These are phyloP conservation scores for Turritopsis dohrnii DNA, from an alignment of 30 jellyfish, hydroid and myxozoan genomes.

Conservation along the genomic window DNA sequence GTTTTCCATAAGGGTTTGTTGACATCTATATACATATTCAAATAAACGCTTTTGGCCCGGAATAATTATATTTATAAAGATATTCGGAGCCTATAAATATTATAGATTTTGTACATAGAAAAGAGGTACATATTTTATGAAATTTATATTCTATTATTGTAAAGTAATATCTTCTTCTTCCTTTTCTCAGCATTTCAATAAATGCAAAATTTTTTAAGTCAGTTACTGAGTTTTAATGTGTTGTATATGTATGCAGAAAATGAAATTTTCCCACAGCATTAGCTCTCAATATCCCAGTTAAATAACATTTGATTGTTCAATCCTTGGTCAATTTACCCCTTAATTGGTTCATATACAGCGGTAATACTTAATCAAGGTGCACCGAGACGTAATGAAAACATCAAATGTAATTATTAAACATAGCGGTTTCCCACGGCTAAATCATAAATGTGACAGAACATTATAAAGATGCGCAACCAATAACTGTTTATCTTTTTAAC, in stretches of 20 bases:
- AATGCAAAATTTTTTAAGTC: neutral
- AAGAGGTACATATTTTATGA: neutral
- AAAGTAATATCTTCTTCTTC: neutral
- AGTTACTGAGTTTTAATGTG: neutral
- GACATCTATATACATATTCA: neutral
- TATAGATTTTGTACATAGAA: neutral
- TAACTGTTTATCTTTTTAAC: too few relatives aligned
- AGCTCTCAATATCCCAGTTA: neutral
- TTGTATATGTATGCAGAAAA: neutral
- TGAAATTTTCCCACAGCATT: neutral
- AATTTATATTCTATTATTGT: neutral
- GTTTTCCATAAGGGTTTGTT: neutral
- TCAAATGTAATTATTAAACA: neutral
- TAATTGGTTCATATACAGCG: neutral
- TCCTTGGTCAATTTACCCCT: neutral
- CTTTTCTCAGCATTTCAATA: neutral
- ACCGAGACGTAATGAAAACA: neutral
- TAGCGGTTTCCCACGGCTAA: neutral
- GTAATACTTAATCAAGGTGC: neutral
- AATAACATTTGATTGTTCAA: neutral
- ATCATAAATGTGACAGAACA: too few relatives aligned
- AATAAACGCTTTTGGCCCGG: neutral
- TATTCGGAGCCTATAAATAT: neutral
- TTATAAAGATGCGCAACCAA: too few relatives aligned
- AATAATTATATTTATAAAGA: too few relatives aligned